These are phyloP conservation scores for Hylyphantes graminicola DNA, from an alignment of 1,140 invertebrate species.

Conservation along the genomic window DNA sequence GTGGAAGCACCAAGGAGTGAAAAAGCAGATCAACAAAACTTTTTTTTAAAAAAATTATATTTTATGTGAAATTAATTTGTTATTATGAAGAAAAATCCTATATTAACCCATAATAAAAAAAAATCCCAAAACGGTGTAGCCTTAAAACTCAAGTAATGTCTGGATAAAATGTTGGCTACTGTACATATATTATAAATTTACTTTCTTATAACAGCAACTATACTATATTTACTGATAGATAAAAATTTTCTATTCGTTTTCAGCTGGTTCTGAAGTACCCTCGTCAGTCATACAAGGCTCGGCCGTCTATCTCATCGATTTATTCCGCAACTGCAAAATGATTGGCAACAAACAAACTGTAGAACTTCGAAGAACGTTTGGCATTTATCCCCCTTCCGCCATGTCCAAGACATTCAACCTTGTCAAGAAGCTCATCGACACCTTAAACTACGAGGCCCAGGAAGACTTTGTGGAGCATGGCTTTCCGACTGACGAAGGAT, in stretches of 20 bases:
- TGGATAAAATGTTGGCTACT: too few species aligned
- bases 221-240: too few species aligned
- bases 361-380: slow-evolving; percentile 35
- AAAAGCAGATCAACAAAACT: too few species aligned
- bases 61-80: too few species aligned
- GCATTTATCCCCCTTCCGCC: slow-evolving; percentile 4
- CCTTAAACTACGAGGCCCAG: slow-evolving; percentile 1
- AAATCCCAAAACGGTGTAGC: too few species aligned
- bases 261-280: slow-evolving; percentile 69
- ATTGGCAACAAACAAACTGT: slow-evolving; percentile 69
- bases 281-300: slow-evolving; percentile 75
- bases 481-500: slow-evolving; percentile 18
- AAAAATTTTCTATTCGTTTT: not conserved
- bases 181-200: too few species aligned
- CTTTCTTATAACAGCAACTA: too few species aligned
- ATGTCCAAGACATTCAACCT: slow-evolving; percentile 65
- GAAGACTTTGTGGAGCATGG: slow-evolving; percentile 22
- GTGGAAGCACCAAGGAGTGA: too few species aligned
- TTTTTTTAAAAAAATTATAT: too few species aligned
- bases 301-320: slow-evolving; percentile 72
- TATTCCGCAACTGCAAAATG: slow-evolving; percentile 74
- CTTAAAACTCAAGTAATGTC: too few species aligned
- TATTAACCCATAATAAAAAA: too few species aligned
- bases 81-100: too few species aligned
- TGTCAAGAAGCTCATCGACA: slow-evolving; percentile 63